phyloP scores from a whole-genome alignment of 1,140 invertebrate species.

The Panagrolaimus sp. region DNA sequence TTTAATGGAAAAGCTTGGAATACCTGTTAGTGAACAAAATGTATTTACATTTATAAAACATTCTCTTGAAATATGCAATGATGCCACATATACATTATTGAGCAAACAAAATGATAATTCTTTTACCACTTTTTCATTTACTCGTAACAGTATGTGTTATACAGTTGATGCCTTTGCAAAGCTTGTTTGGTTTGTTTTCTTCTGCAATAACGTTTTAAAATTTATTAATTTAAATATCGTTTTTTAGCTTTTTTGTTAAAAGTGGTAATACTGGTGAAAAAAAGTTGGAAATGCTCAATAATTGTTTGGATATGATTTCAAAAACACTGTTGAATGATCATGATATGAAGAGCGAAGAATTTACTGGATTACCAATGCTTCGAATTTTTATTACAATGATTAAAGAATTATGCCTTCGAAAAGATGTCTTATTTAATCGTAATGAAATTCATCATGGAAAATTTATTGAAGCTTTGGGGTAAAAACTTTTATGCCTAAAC shows the following conservation, averaged over 20 bases:
- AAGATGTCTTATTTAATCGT: conserved; percentile 58
- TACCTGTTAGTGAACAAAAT: conserved; percentile 68
- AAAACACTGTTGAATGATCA: conserved; percentile 90
- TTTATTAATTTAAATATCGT: conserved; percentile 97
- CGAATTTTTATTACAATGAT: conserved; percentile 94
- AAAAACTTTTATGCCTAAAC: background rate
- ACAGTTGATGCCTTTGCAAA: conserved; percentile 69
- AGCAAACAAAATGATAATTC: conserved; percentile 26
- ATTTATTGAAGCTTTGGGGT: conserved; percentile 62
- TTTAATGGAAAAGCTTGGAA: too few relatives aligned
- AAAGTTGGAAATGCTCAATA: conserved; percentile 92
- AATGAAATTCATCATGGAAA: conserved; percentile 79
- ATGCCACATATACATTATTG: background rate
- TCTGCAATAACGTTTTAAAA: conserved; percentile 95
- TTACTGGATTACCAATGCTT: conserved; percentile 94
- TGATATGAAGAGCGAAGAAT: conserved; percentile 73
- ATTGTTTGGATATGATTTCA: conserved; percentile 86
- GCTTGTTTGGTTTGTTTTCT: conserved; percentile 93
- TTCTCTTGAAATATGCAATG: conserved; percentile 68
- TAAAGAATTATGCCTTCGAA: conserved; percentile 85
- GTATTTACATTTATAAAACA: conserved; percentile 93
- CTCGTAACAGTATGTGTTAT: conserved; percentile 79
- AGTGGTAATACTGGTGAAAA: conserved; percentile 75
- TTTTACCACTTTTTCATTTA: conserved; percentile 75
- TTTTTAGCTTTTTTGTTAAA: conserved; percentile 85